These are phyloP conservation scores for Acrobasis consociella DNA, from an alignment of 2,888 invertebrate genomes.

Conservation along the genomic window DNA sequence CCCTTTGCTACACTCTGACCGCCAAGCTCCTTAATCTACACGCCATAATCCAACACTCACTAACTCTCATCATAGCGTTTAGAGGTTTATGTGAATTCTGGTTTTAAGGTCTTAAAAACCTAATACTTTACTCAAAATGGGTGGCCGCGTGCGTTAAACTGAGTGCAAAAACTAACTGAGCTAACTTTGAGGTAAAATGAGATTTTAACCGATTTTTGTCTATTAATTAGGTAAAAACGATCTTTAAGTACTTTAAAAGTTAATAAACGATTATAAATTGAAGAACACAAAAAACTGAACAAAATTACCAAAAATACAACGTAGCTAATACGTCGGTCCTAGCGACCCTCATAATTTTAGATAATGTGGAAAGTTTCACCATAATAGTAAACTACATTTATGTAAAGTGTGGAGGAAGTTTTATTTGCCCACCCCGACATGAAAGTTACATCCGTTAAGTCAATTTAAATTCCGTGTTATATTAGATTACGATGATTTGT, in stretches of 20 bases:
- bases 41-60: too few relatives aligned
- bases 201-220: too few relatives aligned
- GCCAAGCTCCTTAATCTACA: too few relatives aligned
- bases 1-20: too few relatives aligned
- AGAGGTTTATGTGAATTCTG: too few relatives aligned
- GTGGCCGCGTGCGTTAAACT: too few relatives aligned
- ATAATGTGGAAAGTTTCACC: conserved; percentile 16
- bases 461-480: background rate
- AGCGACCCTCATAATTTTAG: background rate
- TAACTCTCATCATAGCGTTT: too few relatives aligned
- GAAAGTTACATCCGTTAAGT: background rate
- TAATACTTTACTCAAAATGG: too few relatives aligned
- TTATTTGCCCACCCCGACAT: background rate
- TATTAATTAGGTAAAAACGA: too few relatives aligned
- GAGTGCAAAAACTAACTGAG: too few relatives aligned
- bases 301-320: background rate
- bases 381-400: conserved; percentile 13
- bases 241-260: background rate
- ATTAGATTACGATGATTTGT: background rate
- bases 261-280: background rate
- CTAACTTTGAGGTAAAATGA: too few relatives aligned
- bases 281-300: background rate
- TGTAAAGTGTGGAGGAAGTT: background rate
- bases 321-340: background rate
- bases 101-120: too few relatives aligned